Conservation (phyloP, 2,888 invertebrate genomes). For the Hemaris fuciformis region DNA sequence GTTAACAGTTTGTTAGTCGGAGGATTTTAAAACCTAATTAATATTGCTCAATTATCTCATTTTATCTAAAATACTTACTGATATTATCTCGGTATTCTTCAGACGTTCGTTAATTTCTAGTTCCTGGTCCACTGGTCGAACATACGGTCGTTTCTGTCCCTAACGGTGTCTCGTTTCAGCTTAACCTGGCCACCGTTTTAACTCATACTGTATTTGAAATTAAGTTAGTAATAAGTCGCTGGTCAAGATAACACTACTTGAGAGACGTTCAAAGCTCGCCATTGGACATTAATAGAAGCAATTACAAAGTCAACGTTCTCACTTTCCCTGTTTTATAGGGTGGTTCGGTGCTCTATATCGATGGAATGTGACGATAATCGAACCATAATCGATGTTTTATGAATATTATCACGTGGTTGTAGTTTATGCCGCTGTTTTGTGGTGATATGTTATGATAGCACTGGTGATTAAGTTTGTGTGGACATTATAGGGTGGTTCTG, state of each 20-base stretch:
- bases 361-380: background rate
- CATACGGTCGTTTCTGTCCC: background rate
- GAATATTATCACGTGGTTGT: background rate
- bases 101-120: background rate
- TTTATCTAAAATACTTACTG: background rate
- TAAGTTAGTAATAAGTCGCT: constrained; percentile 4
- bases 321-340: background rate
- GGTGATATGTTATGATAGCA: no score
- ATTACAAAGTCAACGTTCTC: constrained; percentile 10
- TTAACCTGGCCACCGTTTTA: background rate
- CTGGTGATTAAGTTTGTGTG: no score
- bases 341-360: background rate
- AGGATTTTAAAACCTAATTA: no score
- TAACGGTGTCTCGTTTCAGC: background rate
- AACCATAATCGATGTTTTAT: background rate
- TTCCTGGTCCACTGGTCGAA: no score
- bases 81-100: background rate
- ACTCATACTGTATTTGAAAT: constrained; percentile 2
- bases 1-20: no score
- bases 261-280: constrained; percentile 7
- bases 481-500: background rate
- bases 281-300: constrained; percentile 9
- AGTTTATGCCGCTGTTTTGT: background rate
- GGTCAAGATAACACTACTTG: constrained; percentile 1
- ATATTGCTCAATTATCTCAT: no score